phyloP scores from a whole-genome alignment of 2,113 vertebrate species.

The Cygnus buccinator region DNA sequence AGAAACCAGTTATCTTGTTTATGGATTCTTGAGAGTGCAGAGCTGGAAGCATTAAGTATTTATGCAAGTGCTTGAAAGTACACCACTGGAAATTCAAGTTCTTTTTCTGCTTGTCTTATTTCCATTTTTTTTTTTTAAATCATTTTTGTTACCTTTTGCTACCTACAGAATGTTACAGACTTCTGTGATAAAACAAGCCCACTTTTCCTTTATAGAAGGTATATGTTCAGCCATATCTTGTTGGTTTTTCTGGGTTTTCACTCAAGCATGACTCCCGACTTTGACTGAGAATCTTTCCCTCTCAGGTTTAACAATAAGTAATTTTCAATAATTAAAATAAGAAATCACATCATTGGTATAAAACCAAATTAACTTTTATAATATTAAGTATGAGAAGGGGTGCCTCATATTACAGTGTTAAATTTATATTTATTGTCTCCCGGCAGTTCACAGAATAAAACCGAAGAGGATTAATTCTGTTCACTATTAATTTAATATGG shows the following conservation, averaged over 20 bases:
- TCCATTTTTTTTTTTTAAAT: neutral
- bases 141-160: neutral
- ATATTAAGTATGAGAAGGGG: neutral
- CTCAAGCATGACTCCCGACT: neutral
- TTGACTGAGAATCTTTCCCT: neutral
- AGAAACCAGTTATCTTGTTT: slow-evolving; percentile 61
- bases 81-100: slow-evolving; percentile 33
- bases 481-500: neutral
- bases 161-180: neutral
- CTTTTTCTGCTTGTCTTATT: neutral
- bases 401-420: neutral
- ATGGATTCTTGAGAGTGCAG: slow-evolving; percentile 47
- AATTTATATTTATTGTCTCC: neutral
- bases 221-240: neutral
- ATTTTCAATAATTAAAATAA: neutral
- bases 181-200: neutral
- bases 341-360: neutral
- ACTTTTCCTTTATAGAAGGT: slow-evolving; percentile 7
- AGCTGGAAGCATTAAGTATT: slow-evolving; percentile 61
- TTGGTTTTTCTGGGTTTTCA: neutral
- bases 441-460: neutral
- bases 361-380: neutral
- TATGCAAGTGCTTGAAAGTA: slow-evolving; percentile 42
- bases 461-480: neutral
- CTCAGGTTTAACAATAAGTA: neutral